phyloP scores from a whole-genome alignment of 2,888 invertebrate genomes.

The Amphipyra tragopoginis region DNA sequence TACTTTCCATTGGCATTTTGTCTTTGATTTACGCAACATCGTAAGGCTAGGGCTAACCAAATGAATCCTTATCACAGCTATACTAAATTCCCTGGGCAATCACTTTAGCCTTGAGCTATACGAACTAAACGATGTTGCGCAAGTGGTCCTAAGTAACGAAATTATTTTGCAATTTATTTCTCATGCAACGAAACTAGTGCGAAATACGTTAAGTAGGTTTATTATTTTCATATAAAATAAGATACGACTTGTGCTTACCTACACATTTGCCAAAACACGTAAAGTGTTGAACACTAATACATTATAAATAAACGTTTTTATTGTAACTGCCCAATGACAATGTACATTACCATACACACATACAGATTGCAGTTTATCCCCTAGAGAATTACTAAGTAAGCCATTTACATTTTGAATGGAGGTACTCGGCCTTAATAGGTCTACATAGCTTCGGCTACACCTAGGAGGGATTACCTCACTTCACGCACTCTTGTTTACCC shows the following conservation, averaged over 20 bases:
- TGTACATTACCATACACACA: slow-evolving; percentile 70
- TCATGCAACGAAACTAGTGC: too few relatives aligned
- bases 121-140: too few relatives aligned
- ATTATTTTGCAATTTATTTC: too few relatives aligned
- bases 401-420: slow-evolving; percentile 80
- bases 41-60: too few relatives aligned
- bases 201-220: too few relatives aligned
- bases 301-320: slow-evolving; percentile 51
- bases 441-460: slow-evolving; percentile 69
- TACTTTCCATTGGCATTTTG: too few relatives aligned
- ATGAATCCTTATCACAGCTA: too few relatives aligned
- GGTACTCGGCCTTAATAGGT: slow-evolving; percentile 78
- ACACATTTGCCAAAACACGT: slow-evolving; percentile 10
- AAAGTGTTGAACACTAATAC: slow-evolving; percentile 19
- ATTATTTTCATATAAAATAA: background rate
- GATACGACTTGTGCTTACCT: slow-evolving; percentile 6
- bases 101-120: too few relatives aligned
- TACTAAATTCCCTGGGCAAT: too few relatives aligned
- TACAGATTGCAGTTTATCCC: slow-evolving; percentile 78
- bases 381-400: slow-evolving; percentile 78
- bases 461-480: slow-evolving; percentile 84
- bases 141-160: too few relatives aligned
- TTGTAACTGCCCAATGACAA: slow-evolving; percentile 54
- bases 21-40: too few relatives aligned
- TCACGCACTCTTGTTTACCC: slow-evolving; percentile 79